Evolutionary conservation across 2,797 vertebrate species (phyloP).

Genomic region (Chromobotia macracanthus): DNA sequence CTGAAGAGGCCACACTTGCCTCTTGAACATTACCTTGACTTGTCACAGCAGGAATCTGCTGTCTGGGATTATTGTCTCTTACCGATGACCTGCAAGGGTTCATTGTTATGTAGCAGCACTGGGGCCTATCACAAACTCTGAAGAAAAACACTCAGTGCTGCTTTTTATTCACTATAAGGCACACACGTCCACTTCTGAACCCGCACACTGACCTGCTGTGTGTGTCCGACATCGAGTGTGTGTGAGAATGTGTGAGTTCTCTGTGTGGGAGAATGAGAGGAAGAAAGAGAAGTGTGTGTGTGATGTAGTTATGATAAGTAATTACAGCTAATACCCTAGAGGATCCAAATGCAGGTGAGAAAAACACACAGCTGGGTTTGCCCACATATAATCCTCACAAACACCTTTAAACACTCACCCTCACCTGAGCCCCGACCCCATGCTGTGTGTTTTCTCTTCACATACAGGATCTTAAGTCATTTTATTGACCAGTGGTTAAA

Average conservation of each 20-base stretch:
- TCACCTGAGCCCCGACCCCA: conserved; percentile 5
- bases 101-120: conserved; percentile 14
- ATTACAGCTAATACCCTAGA: conserved; percentile 28
- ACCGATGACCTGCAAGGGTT: background rate
- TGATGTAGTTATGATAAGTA: conserved; percentile 7
- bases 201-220: conserved; percentile 10
- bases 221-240: background rate
- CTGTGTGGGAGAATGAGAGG: background rate
- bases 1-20: conserved; percentile 28
- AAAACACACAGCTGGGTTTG: conserved; percentile 11
- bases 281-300: background rate
- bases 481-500: conserved; percentile 46
- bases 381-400: background rate
- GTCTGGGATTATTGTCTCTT: conserved; percentile 20
- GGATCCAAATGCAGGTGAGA: conserved; percentile 31
- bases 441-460: conserved; percentile 18
- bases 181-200: background rate
- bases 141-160: background rate
- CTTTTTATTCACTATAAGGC: background rate
- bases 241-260: background rate
- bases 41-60: conserved; percentile 30
- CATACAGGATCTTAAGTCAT: conserved; percentile 30
- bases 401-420: background rate
- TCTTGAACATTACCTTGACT: conserved; percentile 26
- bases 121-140: background rate